These are phyloP conservation scores for Phacellophora camtschatica DNA, from an alignment of 30 jellyfish, hydroid and myxozoan species.

Conservation along the genomic window DNA sequence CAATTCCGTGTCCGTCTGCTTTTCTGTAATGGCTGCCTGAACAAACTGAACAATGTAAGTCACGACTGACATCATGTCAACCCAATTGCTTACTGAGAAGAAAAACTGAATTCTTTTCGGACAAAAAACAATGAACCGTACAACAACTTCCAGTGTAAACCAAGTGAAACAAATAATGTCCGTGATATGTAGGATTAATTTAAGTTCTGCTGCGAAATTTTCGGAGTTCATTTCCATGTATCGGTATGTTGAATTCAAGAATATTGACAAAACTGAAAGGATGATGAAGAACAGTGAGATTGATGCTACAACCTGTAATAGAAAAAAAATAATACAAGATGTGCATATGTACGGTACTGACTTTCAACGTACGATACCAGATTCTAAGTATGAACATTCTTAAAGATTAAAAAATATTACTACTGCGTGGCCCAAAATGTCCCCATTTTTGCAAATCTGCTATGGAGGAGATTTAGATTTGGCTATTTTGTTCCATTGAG, in stretches of 20 bases:
- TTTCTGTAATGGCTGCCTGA: neutral
- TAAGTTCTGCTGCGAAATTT: neutral
- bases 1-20: slow-evolving; percentile 17
- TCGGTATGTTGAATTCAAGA: slow-evolving; percentile 61
- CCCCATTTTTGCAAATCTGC: no score
- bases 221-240: neutral
- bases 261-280: slow-evolving; percentile 76
- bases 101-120: slow-evolving; percentile 71
- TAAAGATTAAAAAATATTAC: no score
- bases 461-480: no score
- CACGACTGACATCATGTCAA: slow-evolving; percentile 65
- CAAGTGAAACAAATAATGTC: slow-evolving; percentile 76
- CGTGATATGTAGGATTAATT: slow-evolving; percentile 17
- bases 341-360: no score
- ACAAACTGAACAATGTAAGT: slow-evolving; percentile 62
- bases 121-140: slow-evolving; percentile 60
- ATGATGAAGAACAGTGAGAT: slow-evolving; percentile 69
- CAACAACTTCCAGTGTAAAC: slow-evolving; percentile 70
- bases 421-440: no score
- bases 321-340: neutral
- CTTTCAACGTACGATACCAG: no score
- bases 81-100: slow-evolving; percentile 48
- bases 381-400: no score
- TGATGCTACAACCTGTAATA: slow-evolving; percentile 56
- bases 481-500: no score